Conservation (phyloP, 2,888 invertebrate species). For the Abrostola triplasia region DNA sequence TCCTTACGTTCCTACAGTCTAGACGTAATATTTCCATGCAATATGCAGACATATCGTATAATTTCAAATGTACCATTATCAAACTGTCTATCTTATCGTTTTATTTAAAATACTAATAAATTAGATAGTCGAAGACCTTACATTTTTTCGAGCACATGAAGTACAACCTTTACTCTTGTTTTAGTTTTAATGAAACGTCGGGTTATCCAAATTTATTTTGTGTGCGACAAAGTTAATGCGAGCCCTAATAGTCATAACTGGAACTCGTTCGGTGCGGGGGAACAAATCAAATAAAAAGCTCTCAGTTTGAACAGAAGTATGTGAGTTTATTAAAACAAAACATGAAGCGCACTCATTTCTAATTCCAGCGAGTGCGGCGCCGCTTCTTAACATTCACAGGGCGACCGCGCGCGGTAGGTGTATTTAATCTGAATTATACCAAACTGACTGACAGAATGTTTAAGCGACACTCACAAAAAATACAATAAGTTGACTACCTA, state of each 20-base stretch:
- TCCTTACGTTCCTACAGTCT: slow-evolving; percentile 81
- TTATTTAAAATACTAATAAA: slow-evolving; percentile 24
- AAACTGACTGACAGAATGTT: slow-evolving; percentile 83
- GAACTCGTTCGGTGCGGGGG: slow-evolving; percentile 47
- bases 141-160: slow-evolving; percentile 23
- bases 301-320: slow-evolving; percentile 80
- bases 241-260: slow-evolving; percentile 51
- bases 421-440: slow-evolving; percentile 86
- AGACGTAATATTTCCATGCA: slow-evolving; percentile 83
- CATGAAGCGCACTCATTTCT: slow-evolving; percentile 79
- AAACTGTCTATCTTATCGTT: slow-evolving; percentile 14
- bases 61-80: slow-evolving; percentile 59
- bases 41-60: slow-evolving; percentile 71
- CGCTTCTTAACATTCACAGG: slow-evolving; percentile 78
- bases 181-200: slow-evolving; percentile 33
- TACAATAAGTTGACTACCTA: slow-evolving; percentile 75
- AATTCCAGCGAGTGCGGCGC: slow-evolving; percentile 77
- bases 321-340: slow-evolving; percentile 85
- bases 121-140: slow-evolving; percentile 22
- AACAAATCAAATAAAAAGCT: slow-evolving; percentile 79
- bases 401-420: slow-evolving; percentile 80
- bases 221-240: slow-evolving; percentile 44
- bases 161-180: slow-evolving; percentile 10
- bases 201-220: slow-evolving; percentile 32
- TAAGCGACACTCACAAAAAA: slow-evolving; percentile 74